Evolutionary conservation across 2,113 vertebrate genomes (phyloP).

Genomic region (Pontoporia blainvillei): DNA sequence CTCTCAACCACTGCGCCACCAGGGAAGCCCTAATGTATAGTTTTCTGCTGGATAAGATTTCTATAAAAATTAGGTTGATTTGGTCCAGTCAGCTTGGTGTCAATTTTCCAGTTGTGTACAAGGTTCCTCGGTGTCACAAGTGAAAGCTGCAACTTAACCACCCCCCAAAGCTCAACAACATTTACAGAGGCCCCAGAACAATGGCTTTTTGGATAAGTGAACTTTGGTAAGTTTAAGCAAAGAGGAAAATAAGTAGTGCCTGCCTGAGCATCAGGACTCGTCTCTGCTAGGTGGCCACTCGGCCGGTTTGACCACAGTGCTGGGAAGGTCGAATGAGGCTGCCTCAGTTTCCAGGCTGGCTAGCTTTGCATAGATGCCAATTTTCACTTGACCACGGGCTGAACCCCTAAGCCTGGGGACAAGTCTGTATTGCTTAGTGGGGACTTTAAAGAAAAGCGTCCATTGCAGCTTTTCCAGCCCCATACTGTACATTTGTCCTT

Average conservation of each 20-base stretch:
- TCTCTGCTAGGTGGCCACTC: background rate
- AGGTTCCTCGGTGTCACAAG: background rate
- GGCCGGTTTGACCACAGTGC: background rate
- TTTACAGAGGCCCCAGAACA: background rate
- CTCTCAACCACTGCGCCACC: no score
- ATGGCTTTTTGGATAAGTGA: background rate
- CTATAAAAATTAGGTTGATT: background rate
- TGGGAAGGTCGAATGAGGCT: background rate
- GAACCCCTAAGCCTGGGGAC: background rate
- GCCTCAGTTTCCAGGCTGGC: background rate
- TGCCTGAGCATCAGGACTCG: no score
- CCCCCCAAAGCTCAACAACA: background rate
- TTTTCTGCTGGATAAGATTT: background rate
- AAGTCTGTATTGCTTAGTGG: background rate
- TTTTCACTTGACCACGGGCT: rapidly evolving
- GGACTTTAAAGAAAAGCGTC: background rate
- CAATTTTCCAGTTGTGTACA: background rate
- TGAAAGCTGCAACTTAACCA: background rate
- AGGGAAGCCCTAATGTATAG: no score
- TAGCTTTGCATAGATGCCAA: background rate
- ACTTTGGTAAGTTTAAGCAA: background rate
- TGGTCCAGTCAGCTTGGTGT: background rate
- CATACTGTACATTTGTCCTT: slow-evolving; percentile 6
- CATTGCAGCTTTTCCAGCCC: background rate
- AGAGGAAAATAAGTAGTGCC: background rate